Conservation (phyloP, 2,888 invertebrate genomes). For the Andricus curvator region DNA sequence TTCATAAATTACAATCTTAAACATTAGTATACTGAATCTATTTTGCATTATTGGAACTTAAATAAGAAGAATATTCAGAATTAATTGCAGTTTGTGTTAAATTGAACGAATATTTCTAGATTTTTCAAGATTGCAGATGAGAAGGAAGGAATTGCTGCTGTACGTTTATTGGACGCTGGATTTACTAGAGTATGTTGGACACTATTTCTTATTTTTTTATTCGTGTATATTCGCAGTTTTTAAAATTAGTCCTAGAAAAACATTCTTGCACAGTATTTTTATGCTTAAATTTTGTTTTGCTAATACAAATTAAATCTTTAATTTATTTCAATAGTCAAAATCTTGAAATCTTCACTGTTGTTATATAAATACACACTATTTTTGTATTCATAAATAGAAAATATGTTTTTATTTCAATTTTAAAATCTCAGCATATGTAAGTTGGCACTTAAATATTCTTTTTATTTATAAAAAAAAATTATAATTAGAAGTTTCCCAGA, state of each 20-base stretch:
- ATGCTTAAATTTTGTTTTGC: not conserved
- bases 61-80: not conserved
- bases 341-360: too few species aligned
- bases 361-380: too few species aligned
- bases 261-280: not conserved
- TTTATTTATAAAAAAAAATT: too few species aligned
- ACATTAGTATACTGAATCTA: not conserved
- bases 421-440: too few species aligned
- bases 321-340: too few species aligned
- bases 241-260: too few species aligned
- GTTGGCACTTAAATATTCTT: too few species aligned
- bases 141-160: constrained; percentile 86
- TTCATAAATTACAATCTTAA: not conserved
- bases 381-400: too few species aligned
- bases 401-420: too few species aligned
- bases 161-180: constrained; percentile 90
- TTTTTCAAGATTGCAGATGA: constrained; percentile 84
- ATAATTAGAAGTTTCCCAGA: too few species aligned
- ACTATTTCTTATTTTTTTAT: constrained; percentile 1
- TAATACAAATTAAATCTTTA: too few species aligned
- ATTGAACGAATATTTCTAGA: constrained; percentile 80
- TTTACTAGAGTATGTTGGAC: constrained; percentile 89
- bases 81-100: not conserved
- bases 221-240: not conserved
- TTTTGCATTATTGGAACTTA: not conserved